Evolutionary conservation across 2,797 vertebrate genomes (phyloP), one percentile per base, ranked within the genome.

Genomic region (Eupleurogrammus muticus): DNA sequence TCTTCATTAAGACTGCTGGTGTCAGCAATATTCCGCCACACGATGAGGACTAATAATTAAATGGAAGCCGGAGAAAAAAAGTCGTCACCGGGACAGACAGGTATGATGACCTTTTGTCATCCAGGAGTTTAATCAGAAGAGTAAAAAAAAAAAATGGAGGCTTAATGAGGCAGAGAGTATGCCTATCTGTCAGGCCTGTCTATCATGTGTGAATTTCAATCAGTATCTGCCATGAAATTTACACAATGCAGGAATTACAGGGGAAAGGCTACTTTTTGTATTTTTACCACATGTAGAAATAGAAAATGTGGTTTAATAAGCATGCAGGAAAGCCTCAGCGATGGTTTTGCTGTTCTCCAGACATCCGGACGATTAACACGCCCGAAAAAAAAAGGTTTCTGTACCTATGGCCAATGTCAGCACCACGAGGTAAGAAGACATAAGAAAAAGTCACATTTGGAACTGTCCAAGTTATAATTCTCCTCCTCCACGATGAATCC

Each of bases 31-130:
- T 79, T 80, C 75, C 23, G 64, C 66, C 68, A 72, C 67, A 75
- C 59, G 79, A 79, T 63, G 59, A 56, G 66, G 74, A 76, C 64
- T 72, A 73, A 86, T 89, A 85, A 87, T 78, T 68, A 86, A 83
- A 85, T n/a, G 6, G 59, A 73, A 54, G 32, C 54, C 34, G 6
- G 23, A 35, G 44, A 53, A 74, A 53, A 74, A 54, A 70, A 51
- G 70, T 47, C 9, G 17, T 53, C 28, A 51, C 46, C 11, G 13
- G 55, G 66, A 55, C 10, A 52, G 54, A 63, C 46, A 52, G 80
- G 80, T 86, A 48, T 53, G 40, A 35, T 84, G 68, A 80, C 83
- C 81, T 77, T 77, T 73, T 65, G 56, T 75, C 53, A 51, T 69
- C 20, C 59, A 62, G 63, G 32, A 48, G 64, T 60, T 77, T 71